Percentiles rank a stretch among this genome's conserved stretches.
Conservation (phyloP, 2,888 invertebrate genomes). For the Aporophyla lueneburgensis region DNA sequence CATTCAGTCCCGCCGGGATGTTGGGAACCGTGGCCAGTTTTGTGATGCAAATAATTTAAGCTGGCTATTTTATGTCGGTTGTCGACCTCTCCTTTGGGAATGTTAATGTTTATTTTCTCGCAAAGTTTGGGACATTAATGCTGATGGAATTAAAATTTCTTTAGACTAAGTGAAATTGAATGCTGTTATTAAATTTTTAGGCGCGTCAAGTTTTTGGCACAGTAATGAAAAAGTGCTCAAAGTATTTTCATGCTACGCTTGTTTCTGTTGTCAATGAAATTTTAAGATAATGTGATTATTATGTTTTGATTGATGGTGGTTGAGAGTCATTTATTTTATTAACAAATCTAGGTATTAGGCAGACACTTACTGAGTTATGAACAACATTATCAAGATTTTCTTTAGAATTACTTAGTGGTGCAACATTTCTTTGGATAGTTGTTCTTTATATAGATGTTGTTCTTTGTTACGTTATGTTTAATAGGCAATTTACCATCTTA, state of each 20-base stretch:
- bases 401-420: neutral
- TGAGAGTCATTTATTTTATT: too few species aligned
- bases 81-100: conserved; percentile 54
- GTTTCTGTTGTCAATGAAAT: neutral
- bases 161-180: conserved; percentile 37
- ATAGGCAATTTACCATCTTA: neutral
- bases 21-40: conserved; percentile 67
- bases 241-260: neutral
- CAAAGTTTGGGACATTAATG: conserved; percentile 45
- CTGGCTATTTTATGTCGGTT: conserved; percentile 66
- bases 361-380: neutral
- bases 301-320: conserved; percentile 18
- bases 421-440: neutral
- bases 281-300: conserved; percentile 5
- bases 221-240: neutral
- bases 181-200: conserved; percentile 3
- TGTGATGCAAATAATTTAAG: conserved; percentile 75
- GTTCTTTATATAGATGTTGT: too few species aligned
- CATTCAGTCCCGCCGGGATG: conserved; percentile 65
- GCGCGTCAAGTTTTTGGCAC: neutral
- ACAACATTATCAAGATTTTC: neutral
- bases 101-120: conserved; percentile 61
- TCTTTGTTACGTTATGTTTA: neutral
- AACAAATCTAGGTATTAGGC: neutral
- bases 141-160: conserved; percentile 51